Evolutionary conservation across 2,888 invertebrate species (phyloP).

Genomic region (Synanthedon tipuliformis): DNA sequence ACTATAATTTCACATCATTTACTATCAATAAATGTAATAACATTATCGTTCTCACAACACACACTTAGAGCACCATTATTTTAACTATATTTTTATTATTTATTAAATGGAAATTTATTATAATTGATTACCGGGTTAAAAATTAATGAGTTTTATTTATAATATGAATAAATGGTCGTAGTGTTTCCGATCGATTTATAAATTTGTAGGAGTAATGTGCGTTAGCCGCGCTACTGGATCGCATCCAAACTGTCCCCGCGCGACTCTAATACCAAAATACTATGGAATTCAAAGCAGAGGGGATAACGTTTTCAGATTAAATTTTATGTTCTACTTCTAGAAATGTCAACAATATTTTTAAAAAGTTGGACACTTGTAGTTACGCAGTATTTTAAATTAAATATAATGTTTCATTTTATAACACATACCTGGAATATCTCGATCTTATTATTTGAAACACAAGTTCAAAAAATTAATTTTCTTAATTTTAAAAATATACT

Average conservation of each 20-base stretch:
- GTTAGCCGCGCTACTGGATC: conserved; percentile 52
- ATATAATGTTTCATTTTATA: neutral
- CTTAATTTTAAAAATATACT: no score
- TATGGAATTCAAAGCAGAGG: conserved; percentile 46
- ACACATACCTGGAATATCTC: no score
- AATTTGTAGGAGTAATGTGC: conserved; percentile 17
- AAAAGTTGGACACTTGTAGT: neutral
- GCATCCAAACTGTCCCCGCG: conserved; percentile 63
- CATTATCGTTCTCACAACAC: neutral
- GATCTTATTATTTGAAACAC: no score
- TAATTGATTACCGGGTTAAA: no score
- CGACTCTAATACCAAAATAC: conserved; percentile 60
- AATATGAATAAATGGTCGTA: neutral
- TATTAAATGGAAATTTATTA: no score
- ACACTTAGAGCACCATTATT: neutral
- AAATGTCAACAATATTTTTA: neutral
- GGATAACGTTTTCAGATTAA: conserved; percentile 19
- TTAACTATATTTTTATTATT: neutral
- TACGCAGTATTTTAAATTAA: neutral
- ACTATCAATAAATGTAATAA: neutral
- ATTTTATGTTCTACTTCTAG: neutral
- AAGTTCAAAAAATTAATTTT: no score
- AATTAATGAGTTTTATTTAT: neutral
- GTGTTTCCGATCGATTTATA: neutral
- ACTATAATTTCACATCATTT: neutral